Base-by-base conservation (phyloP, 2,797 vertebrate species). In the Babyrousa celebensis region DNA sequence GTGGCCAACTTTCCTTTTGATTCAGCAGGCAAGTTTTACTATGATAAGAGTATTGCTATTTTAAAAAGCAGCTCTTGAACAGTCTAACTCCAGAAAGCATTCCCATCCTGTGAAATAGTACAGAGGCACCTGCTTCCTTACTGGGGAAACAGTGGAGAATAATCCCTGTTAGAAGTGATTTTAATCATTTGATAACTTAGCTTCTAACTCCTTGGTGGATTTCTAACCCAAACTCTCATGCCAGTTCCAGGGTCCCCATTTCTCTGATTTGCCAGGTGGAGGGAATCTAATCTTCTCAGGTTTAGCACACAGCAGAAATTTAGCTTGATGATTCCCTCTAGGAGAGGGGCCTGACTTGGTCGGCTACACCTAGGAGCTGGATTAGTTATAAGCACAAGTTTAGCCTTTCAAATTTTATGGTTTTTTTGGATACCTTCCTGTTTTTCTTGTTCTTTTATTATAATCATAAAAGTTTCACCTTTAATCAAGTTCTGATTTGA, bases 11-110 rank as follows among this genome's bases (percentile, higher is more conserved):
- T 96, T 58, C 95, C 96, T 96, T 97, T 98, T 75, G 94, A 98
- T 96, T 96, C 96, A 97, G 95, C 96, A 97, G 96, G 97, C 80
- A 85, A 91, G 93, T 96, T 98, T 97, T 97, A 86, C 92, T 96
- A 94, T 96, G 96, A 92, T 96, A 96, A 97, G 93, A 94, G 78
- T 93, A 96, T 65, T 90, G 94, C 97, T 98, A 92, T 98, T 97
- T 97, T 91, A 85, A 97, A 97, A 97, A 94, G 91, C 77, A 86
- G 84, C 80, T 93, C 96, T 95, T 97, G 94, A 96, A 96, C 93
- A 97, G 88, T 94, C 87, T 63, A 75, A 92, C 96, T 96, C 93
- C 65, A 94, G 93, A 97, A 98, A 96, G 94, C 96, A 90, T 97
- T 93, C 63, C 80, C 63, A 83, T 77, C 70, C 93, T 96, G 86